phyloP scores from a whole-genome alignment of 2,113 vertebrate species.

The Lophius piscatorius region DNA sequence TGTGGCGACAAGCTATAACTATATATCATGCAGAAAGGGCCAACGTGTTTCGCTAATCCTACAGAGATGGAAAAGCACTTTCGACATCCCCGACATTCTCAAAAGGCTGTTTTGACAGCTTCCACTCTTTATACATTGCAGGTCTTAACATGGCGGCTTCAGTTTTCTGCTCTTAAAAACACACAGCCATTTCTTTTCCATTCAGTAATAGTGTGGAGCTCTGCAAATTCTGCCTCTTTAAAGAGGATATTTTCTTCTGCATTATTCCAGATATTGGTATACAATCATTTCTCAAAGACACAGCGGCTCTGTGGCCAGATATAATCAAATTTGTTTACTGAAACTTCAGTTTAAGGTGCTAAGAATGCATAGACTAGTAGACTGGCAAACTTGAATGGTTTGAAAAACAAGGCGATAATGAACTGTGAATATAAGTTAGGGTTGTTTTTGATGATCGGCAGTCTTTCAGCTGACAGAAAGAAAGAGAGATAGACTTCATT shows the following conservation, averaged over 20 bases:
- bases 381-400: background rate
- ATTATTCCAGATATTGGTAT: slow-evolving; percentile 7
- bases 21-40: slow-evolving; percentile 19
- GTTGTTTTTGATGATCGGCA: background rate
- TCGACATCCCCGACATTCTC: background rate
- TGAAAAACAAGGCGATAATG: background rate
- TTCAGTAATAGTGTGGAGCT: slow-evolving; percentile 29
- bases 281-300: slow-evolving; percentile 20
- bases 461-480: background rate
- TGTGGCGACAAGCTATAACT: slow-evolving; percentile 16
- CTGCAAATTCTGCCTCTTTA: too few relatives aligned
- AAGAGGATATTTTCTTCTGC: too few relatives aligned
- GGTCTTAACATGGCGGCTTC: slow-evolving; percentile 43
- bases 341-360: background rate
- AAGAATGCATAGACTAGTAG: background rate
- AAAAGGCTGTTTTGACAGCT: slow-evolving; percentile 45
- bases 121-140: slow-evolving; percentile 36
- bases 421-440: background rate
- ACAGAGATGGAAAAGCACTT: slow-evolving; percentile 48
- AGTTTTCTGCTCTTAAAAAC: slow-evolving; percentile 32
- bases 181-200: slow-evolving; percentile 44
- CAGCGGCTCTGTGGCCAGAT: slow-evolving; percentile 23
- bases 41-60: slow-evolving; percentile 35
- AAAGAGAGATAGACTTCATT: background rate
- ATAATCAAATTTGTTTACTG: slow-evolving; percentile 23